phyloP scores from a whole-genome alignment of 2,797 vertebrate species.

The Aldrovandia affinis region DNA sequence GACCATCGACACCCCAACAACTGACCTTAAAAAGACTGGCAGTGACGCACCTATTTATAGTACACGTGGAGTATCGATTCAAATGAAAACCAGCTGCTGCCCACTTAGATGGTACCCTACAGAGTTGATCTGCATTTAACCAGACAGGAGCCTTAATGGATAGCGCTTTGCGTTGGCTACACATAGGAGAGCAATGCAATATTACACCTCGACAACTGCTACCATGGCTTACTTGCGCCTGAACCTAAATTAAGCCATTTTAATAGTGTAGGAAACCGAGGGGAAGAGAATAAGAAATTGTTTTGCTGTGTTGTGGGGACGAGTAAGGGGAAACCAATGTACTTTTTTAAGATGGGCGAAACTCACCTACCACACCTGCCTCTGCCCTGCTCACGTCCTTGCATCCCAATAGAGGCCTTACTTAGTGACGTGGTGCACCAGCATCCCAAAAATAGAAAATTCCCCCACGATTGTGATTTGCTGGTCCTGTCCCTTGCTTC shows the following conservation, averaged over 20 bases:
- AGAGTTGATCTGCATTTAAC: neutral
- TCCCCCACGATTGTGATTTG: neutral
- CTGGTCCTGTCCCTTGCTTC: neutral
- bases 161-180: neutral
- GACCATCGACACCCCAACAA: conserved; percentile 32
- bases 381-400: too few relatives aligned
- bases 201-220: conserved; percentile 46
- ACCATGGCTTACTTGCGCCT: conserved; percentile 14
- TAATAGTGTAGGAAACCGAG: conserved; percentile 11
- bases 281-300: conserved; percentile 9
- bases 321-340: conserved; percentile 13
- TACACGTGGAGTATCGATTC: conserved; percentile 35
- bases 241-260: conserved; percentile 33
- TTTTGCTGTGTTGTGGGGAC: conserved; percentile 10
- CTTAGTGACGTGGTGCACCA: conserved; percentile 25
- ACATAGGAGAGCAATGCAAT: conserved; percentile 36
- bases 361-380: neutral
- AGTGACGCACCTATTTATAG: conserved; percentile 71
- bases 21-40: conserved; percentile 73
- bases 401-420: conserved; percentile 9
- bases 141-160: neutral
- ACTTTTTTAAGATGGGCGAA: conserved; percentile 38
- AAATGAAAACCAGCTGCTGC: conserved; percentile 23
- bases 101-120: conserved; percentile 10
- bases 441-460: neutral